Percentiles rank a stretch among this genome's conserved stretches.
Evolutionary conservation across 2,113 vertebrate species (phyloP).

Genomic region (Antechinus flavipes): DNA sequence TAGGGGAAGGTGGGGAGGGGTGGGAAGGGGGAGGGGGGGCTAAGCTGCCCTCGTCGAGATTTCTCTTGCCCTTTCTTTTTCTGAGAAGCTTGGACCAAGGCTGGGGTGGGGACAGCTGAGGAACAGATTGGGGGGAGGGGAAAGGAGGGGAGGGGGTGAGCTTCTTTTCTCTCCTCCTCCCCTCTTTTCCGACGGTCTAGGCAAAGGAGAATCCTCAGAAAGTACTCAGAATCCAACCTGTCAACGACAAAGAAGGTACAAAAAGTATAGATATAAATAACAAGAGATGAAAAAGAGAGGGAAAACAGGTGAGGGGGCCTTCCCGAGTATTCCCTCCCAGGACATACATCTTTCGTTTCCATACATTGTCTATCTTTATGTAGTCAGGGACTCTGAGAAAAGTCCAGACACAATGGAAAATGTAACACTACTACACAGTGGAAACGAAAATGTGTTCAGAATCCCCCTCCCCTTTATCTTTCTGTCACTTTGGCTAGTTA

Average conservation of each 20-base stretch:
- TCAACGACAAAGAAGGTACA: conserved; percentile 68
- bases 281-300: not conserved
- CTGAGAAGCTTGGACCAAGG: not conserved
- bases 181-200: not conserved
- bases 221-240: conserved; percentile 76
- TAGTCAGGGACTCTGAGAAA: conserved; percentile 46
- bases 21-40: not conserved
- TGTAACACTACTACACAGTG: not conserved
- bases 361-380: not conserved
- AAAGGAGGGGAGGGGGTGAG: not conserved
- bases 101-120: not conserved
- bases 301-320: not conserved
- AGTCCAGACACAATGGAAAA: not conserved
- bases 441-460: not conserved
- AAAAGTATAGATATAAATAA: conserved; percentile 30
- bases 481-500: not conserved
- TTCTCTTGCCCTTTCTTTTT: not conserved
- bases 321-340: not conserved
- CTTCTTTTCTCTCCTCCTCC: not conserved
- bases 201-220: conserved; percentile 75
- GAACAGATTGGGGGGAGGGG: not conserved
- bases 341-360: not conserved
- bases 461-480: not conserved
- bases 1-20: not conserved
- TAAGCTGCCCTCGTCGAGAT: not conserved